Conservation (phyloP, 2,113 vertebrate species). For the Ovibos moschatus region DNA sequence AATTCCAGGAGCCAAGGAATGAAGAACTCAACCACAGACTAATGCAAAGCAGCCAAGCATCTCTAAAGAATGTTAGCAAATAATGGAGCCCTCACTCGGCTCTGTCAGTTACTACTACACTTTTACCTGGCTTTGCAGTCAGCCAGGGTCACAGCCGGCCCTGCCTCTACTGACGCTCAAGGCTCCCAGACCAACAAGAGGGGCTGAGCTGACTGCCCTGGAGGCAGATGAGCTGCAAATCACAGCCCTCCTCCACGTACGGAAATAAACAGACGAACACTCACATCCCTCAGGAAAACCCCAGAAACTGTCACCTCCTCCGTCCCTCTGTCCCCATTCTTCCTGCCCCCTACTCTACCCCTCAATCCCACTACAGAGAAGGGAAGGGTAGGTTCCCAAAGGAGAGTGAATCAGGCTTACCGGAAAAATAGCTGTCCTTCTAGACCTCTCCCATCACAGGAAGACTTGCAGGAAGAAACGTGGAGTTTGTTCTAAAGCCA, state of each 20-base stretch:
- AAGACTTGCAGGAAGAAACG: not conserved
- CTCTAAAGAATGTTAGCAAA: not conserved
- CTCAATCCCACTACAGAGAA: not conserved
- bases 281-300: not conserved
- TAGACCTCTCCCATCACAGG: not conserved
- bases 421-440: not conserved
- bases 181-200: not conserved
- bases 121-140: not conserved
- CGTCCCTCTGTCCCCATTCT: not conserved
- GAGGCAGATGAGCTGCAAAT: not conserved
- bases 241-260: not conserved
- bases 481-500: not conserved
- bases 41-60: not conserved
- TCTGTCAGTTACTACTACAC: not conserved
- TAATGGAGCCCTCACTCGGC: not conserved
- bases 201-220: not conserved
- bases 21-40: conserved; percentile 18
- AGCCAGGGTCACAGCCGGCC: not conserved
- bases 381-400: too few species aligned
- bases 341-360: not conserved
- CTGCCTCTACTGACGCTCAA: not conserved
- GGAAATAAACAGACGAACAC: not conserved
- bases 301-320: not conserved
- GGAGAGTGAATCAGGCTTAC: not conserved
- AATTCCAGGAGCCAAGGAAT: not conserved